These are phyloP conservation scores for Cyprinus carpio DNA, from an alignment of 2,113 vertebrate species.

Conservation along the genomic window DNA sequence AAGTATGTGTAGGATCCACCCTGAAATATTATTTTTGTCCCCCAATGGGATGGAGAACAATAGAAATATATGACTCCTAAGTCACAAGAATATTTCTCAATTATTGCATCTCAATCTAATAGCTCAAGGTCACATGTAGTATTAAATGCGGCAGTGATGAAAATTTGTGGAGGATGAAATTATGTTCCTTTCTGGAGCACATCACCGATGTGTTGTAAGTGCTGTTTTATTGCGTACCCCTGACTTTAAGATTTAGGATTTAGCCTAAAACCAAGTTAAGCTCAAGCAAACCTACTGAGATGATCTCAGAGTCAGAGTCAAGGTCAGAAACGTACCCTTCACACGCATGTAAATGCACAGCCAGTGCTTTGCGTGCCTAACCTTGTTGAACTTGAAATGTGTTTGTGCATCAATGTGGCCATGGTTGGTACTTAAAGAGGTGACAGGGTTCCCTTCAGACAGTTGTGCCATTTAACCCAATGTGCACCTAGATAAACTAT, in stretches of 20 bases:
- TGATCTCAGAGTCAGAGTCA: neutral
- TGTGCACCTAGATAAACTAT: neutral
- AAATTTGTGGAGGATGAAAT: constrained; percentile 31
- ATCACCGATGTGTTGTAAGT: neutral
- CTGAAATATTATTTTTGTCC: neutral
- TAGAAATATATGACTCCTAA: neutral
- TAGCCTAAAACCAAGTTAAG: neutral
- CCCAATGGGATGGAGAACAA: neutral
- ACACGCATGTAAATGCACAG: neutral
- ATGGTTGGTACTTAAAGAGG: neutral
- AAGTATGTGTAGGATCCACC: neutral
- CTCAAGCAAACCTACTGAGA: neutral
- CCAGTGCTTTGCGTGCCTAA: neutral
- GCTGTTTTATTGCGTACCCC: neutral
- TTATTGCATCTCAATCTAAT: neutral
- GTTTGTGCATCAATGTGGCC: constrained; percentile 11
- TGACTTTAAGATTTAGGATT: neutral
- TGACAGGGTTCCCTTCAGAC: neutral
- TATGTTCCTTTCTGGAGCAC: neutral
- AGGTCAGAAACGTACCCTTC: neutral
- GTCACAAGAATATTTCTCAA: neutral
- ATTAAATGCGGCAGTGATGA: neutral
- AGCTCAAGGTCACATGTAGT: constrained; percentile 13
- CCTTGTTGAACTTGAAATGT: neutral
- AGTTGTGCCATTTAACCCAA: neutral